Percentiles rank a stretch among this genome's conserved stretches.
Conservation (phyloP, 2,797 vertebrate genomes). For the Catamblyrhynchus diadema region DNA sequence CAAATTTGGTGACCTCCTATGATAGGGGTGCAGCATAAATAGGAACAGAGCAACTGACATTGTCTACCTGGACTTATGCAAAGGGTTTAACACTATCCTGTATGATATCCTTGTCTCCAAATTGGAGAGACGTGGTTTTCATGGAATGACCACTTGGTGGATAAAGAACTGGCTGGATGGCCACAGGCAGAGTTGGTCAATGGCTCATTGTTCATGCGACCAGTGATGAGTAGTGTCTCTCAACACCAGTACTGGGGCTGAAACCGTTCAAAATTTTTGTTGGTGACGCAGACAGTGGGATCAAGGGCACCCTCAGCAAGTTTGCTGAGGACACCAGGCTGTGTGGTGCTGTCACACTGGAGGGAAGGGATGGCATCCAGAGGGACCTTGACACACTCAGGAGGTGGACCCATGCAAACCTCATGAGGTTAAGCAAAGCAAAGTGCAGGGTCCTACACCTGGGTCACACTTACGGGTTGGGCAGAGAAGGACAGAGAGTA, state of each 20-base stretch:
- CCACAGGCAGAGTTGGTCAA: accelerated
- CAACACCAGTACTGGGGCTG: neutral
- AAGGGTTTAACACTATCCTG: accelerated
- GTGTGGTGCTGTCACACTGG: neutral
- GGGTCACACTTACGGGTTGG: neutral
- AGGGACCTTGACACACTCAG: neutral
- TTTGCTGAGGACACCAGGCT: neutral
- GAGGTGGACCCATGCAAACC: neutral
- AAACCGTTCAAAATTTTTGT: accelerated
- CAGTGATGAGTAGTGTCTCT: neutral
- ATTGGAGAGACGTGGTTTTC: neutral
- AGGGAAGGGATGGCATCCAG: neutral
- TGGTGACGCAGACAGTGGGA: neutral
- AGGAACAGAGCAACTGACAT: neutral
- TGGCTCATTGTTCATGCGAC: neutral
- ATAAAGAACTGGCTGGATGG: neutral
- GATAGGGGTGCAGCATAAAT: neutral
- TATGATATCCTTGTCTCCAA: neutral
- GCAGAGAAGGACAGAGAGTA: neutral
- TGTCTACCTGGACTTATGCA: neutral
- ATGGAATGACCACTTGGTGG: neutral
- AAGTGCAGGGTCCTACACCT: neutral
- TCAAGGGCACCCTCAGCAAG: neutral
- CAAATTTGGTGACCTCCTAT: neutral
- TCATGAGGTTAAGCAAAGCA: neutral